These are phyloP conservation scores for Megalonaias nervosa DNA, from an alignment of 1,140 invertebrate genomes.

Conservation along the genomic window DNA sequence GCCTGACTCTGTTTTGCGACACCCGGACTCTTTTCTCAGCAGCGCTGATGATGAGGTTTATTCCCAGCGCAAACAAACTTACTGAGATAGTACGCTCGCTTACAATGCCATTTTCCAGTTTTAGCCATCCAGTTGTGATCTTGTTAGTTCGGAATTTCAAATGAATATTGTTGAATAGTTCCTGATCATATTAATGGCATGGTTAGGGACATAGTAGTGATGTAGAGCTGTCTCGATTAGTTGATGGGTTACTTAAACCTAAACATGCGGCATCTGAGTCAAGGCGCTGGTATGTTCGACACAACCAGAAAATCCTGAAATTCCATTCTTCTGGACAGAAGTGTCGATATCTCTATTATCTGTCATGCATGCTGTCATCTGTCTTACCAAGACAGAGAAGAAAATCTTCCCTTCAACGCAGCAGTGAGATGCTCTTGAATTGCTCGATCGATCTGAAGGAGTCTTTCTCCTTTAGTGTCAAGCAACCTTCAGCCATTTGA, in stretches of 20 bases:
- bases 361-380: too few relatives aligned
- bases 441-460: conserved; percentile 8
- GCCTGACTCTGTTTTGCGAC: conserved; percentile 8
- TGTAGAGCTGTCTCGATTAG: too few relatives aligned
- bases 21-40: conserved; percentile 12
- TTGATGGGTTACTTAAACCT: too few relatives aligned
- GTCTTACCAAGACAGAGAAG: conserved; percentile 1
- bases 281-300: conserved; percentile 26
- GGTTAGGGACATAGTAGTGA: too few relatives aligned
- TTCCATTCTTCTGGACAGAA: conserved; percentile 24
- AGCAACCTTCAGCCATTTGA: background rate
- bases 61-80: too few relatives aligned
- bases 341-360: conserved; percentile 27
- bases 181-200: conserved; percentile 1
- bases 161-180: conserved; percentile 15
- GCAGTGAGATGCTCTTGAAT: conserved; percentile 12
- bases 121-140: conserved; percentile 33
- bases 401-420: conserved; percentile 7
- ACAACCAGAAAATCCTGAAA: conserved; percentile 26
- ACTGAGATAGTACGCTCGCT: conserved; percentile 27
- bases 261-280: too few relatives aligned
- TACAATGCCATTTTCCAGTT: conserved; percentile 21
- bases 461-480: conserved; percentile 9
- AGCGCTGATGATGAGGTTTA: conserved; percentile 3
- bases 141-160: conserved; percentile 19